These are phyloP conservation scores for Glyphotaelius pellucidus DNA, from an alignment of 2,888 invertebrate species.

Conservation along the genomic window DNA sequence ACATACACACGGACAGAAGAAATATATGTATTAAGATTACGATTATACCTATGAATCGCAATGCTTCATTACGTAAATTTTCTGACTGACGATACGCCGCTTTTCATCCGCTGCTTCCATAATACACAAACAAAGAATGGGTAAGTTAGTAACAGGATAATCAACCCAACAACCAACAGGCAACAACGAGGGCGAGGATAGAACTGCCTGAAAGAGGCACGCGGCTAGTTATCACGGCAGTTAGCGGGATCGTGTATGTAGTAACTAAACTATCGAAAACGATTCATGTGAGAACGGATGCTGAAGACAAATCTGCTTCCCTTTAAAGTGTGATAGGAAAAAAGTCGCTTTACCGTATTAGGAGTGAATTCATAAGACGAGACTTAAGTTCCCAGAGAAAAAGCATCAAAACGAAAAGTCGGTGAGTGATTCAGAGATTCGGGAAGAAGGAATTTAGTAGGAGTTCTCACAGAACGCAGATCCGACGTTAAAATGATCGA, in stretches of 20 bases:
- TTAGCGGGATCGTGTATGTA: not conserved
- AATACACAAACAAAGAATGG: not conserved
- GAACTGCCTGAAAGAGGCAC: not conserved
- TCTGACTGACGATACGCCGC: not conserved
- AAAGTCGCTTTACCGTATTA: conserved; percentile 29
- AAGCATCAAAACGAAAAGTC: conserved; percentile 2
- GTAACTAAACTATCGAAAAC: not conserved
- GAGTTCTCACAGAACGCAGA: not conserved
- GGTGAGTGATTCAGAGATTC: not conserved
- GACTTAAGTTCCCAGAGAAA: conserved; percentile 32
- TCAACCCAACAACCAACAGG: not conserved
- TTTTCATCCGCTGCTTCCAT: not conserved
- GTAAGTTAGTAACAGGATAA: not conserved
- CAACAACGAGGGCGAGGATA: too few relatives aligned
- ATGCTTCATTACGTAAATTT: too few relatives aligned
- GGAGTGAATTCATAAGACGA: conserved; percentile 11
- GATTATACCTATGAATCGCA: not conserved
- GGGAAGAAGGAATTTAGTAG: not conserved
- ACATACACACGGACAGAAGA: too few relatives aligned
- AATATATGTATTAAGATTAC: too few relatives aligned
- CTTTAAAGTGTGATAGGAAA: conserved; percentile 12
- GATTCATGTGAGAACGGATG: conserved; percentile 5
- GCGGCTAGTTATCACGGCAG: not conserved
- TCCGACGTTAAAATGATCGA: not conserved
- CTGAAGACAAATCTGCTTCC: conserved; percentile 19